Conservation (phyloP, 2,113 vertebrate species). For the Plecotus auritus region DNA sequence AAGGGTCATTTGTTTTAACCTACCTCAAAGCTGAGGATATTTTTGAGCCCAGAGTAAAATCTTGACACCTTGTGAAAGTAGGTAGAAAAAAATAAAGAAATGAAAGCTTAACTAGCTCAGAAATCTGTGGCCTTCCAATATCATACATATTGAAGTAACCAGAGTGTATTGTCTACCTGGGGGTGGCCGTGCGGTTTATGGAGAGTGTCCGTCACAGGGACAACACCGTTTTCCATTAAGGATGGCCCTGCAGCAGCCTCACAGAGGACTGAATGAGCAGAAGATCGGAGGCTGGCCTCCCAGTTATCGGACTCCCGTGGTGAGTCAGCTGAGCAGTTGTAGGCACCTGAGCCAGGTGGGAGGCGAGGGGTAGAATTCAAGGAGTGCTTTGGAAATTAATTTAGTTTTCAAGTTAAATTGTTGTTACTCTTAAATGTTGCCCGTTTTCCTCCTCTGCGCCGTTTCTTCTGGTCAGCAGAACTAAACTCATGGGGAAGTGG, state of each 20-base stretch:
- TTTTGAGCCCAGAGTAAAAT: neutral
- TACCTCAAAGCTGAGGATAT: neutral
- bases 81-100: neutral
- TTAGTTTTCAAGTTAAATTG: neutral
- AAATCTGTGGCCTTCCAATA: neutral
- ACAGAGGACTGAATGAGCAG: neutral
- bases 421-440: neutral
- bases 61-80: neutral
- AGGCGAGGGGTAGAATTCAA: neutral
- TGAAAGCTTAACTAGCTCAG: neutral
- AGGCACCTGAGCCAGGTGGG: neutral
- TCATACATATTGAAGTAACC: neutral
- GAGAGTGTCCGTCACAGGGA: neutral
- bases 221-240: neutral
- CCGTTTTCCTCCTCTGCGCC: neutral
- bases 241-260: neutral
- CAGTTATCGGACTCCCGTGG: too few relatives aligned
- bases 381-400: neutral
- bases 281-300: neutral
- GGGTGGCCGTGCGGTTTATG: neutral
- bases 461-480: neutral
- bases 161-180: neutral
- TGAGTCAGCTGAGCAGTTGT: neutral
- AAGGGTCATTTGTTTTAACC: neutral
- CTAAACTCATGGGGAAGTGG: neutral